phyloP scores from a whole-genome alignment of 2,113 vertebrate species.

The Proteles cristata region DNA sequence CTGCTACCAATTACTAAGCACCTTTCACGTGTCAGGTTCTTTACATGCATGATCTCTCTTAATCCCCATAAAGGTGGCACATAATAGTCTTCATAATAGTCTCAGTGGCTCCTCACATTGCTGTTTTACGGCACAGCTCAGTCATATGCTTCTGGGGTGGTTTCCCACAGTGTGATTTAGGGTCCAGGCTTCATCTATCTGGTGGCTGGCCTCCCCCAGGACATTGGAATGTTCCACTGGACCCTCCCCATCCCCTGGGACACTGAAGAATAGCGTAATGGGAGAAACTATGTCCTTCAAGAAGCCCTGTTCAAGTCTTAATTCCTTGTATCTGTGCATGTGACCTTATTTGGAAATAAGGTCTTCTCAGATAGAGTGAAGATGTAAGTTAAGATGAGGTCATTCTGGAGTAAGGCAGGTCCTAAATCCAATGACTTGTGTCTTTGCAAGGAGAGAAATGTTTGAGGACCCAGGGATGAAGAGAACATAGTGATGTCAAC shows the following conservation, averaged over 20 bases:
- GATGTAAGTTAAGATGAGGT: not conserved
- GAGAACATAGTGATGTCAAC: not conserved
- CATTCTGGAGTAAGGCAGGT: not conserved
- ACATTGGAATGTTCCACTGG: not conserved
- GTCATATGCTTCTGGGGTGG: not conserved
- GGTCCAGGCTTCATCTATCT: not conserved
- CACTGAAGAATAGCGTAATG: not conserved
- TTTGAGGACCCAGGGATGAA: not conserved
- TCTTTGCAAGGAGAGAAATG: not conserved
- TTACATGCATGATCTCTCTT: not conserved
- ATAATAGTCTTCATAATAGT: not conserved
- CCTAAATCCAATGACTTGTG: not conserved
- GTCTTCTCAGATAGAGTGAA: not conserved
- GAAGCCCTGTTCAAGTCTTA: not conserved
- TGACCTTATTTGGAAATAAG: not conserved
- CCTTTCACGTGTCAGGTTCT: not conserved
- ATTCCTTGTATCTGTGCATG: not conserved
- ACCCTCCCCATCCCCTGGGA: not conserved
- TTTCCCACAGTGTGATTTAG: not conserved
- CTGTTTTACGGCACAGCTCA: not conserved
- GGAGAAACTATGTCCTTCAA: not conserved
- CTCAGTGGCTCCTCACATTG: not conserved
- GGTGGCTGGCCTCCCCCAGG: not conserved
- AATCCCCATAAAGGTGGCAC: not conserved
- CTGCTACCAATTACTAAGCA: not conserved